These are phyloP conservation scores for Spatulosminthurus flaviceps DNA, from an alignment of 2,888 invertebrate genomes.

Conservation along the genomic window DNA sequence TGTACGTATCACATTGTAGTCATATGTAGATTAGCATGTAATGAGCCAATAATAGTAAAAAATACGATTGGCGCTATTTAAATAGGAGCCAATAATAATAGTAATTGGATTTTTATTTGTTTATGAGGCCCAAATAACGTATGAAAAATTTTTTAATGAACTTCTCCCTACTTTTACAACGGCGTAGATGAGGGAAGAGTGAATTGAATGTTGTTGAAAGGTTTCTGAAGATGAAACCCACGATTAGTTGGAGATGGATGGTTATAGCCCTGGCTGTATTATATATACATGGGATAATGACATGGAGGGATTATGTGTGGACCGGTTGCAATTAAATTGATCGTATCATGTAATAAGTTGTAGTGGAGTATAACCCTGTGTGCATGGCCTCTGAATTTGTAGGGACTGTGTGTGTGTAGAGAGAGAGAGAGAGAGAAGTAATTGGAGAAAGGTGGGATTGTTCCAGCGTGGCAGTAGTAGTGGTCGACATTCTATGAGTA, in stretches of 20 bases:
- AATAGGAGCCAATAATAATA: not conserved
- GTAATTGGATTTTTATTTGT: conserved; percentile 5
- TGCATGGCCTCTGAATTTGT: too few relatives aligned
- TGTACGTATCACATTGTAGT: too few relatives aligned
- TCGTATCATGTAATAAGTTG: not conserved
- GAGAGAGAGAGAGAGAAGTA: not conserved
- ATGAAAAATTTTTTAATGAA: conserved; percentile 16
- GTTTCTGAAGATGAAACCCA: not conserved
- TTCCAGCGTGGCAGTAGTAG: not conserved
- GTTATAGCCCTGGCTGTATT: not conserved
- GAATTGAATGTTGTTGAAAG: conserved; percentile 9
- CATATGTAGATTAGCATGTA: too few relatives aligned
- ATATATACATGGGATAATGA: not conserved
- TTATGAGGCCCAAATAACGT: conserved; percentile 4
- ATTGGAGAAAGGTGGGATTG: too few relatives aligned
- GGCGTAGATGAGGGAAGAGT: not conserved
- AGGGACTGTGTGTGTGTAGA: not conserved
- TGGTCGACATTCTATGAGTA: not conserved
- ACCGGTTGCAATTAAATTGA: conserved; percentile 12
- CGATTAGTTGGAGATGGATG: too few relatives aligned
- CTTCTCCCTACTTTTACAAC: not conserved
- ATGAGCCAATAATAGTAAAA: not conserved
- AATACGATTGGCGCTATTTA: not conserved
- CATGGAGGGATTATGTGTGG: conserved; percentile 4
- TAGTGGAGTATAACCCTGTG: too few relatives aligned